Evolutionary conservation across 2,113 vertebrate species (phyloP).

Genomic region (Choloepus hoffmanni): DNA sequence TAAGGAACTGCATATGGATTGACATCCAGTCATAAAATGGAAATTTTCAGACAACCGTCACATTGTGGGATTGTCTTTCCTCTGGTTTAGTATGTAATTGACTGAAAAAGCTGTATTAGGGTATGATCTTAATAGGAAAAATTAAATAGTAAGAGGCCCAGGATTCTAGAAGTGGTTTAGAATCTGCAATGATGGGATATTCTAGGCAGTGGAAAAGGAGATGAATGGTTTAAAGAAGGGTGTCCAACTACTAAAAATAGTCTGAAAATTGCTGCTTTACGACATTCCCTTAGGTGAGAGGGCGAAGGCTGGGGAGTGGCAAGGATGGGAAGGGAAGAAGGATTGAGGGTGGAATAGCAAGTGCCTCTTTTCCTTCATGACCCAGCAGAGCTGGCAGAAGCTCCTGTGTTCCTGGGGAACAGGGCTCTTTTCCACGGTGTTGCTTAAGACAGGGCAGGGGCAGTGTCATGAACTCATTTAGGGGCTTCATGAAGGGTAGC

Average conservation of each 20-base stretch:
- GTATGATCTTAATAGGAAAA: neutral
- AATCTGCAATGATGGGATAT: neutral
- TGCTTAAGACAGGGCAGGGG: no score
- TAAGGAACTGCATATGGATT: neutral
- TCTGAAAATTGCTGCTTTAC: neutral
- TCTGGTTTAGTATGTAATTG: neutral
- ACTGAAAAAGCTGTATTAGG: neutral
- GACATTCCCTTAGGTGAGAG: no score
- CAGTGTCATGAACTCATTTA: neutral
- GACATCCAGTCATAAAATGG: neutral
- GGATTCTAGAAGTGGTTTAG: neutral
- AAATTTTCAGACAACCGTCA: neutral
- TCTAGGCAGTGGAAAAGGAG: neutral
- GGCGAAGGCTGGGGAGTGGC: neutral
- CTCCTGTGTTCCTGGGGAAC: neutral
- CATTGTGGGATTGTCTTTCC: neutral
- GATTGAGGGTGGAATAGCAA: neutral
- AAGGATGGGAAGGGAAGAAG: neutral
- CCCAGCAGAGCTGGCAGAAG: no score
- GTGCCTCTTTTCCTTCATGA: neutral
- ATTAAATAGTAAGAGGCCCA: neutral
- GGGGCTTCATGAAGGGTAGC: neutral
- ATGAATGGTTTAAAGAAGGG: neutral
- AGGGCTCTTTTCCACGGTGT: fast-evolving
- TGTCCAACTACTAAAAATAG: neutral